Evolutionary conservation across 1,140 invertebrate genomes (phyloP).

Genomic region (Sminthurides bifidus): DNA sequence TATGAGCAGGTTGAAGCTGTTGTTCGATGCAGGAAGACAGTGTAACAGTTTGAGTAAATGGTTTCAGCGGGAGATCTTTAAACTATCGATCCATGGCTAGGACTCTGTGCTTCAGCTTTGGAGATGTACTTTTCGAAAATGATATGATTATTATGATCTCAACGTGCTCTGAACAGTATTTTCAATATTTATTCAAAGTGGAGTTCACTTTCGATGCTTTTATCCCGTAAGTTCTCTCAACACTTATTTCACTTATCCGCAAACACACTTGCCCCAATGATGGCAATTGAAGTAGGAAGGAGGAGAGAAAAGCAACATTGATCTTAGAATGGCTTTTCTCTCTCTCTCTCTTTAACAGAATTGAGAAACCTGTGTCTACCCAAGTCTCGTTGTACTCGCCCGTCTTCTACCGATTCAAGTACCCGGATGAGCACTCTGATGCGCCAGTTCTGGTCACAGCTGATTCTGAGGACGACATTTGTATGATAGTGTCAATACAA

Average conservation of each 20-base stretch:
- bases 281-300: too few relatives aligned
- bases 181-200: neutral
- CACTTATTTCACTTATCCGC: too few relatives aligned
- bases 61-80: too few relatives aligned
- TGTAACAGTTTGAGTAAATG: neutral
- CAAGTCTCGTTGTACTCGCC: conserved; percentile 35
- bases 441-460: conserved; percentile 5
- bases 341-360: neutral
- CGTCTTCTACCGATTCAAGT: conserved; percentile 43
- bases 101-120: neutral
- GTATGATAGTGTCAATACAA: conserved; percentile 23
- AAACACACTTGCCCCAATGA: too few relatives aligned
- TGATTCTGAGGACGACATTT: neutral
- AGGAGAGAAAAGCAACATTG: too few relatives aligned
- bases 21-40: neutral
- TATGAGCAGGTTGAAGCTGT: too few relatives aligned
- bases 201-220: neutral
- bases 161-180: neutral
- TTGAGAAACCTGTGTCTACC: neutral
- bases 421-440: conserved; percentile 33
- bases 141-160: conserved; percentile 7
- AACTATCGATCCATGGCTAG: too few relatives aligned
- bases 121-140: neutral
- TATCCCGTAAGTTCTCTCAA: neutral
- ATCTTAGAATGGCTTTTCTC: too few relatives aligned